Base-by-base conservation (phyloP, 2,113 vertebrate species). In the Callipepla squamata region DNA sequence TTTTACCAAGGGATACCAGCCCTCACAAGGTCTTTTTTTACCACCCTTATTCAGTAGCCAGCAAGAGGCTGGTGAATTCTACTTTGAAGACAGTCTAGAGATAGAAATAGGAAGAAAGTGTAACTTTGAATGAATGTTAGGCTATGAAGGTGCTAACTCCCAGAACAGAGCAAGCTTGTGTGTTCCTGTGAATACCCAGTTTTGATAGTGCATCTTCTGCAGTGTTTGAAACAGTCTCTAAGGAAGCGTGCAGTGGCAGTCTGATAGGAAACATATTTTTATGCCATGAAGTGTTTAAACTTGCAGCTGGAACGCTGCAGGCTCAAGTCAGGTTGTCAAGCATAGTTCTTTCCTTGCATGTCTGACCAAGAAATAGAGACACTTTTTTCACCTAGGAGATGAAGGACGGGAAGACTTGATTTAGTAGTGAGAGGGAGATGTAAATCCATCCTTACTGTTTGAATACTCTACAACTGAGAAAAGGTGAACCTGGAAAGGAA, bases 51-150 rank as follows among this genome's bases (percentile, higher is more conserved):
- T 53, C 51, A 16, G 14, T 26, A 53, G 51, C 51, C 51, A 53
- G 26, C 51, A 53, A 17, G 51, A 53, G 51, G 51, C 14, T 17
- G 28, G 15, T 30, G 26, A 74, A 75, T 88, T 90, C 51, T 40
- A 57, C 23, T 51, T 34, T 9, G 74, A 57, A 59, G 63, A 26
- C 30, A 74, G 36, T 36, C 82, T 77, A 61, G 91, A 90, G 85
- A 81, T 89, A 86, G 68, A 70, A 93, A 42, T 20, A 65, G 85
- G 72, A 93, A 61, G 68, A 30, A 92, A 89, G 80, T 51, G 83
- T 95, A 84, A 38, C 72, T 95, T 96, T 90, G 79, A 92, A 47
- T 73, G 78, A 92, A 50, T 68, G 75, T 57, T 30, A 65, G 67
- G 44, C 17, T 72, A 38, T 36, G 57, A 69, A 91, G 85, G 53